Evolutionary conservation across 2,113 vertebrate species (phyloP), one percentile per base, ranked within the genome.

Genomic region (Stegastes partitus): DNA sequence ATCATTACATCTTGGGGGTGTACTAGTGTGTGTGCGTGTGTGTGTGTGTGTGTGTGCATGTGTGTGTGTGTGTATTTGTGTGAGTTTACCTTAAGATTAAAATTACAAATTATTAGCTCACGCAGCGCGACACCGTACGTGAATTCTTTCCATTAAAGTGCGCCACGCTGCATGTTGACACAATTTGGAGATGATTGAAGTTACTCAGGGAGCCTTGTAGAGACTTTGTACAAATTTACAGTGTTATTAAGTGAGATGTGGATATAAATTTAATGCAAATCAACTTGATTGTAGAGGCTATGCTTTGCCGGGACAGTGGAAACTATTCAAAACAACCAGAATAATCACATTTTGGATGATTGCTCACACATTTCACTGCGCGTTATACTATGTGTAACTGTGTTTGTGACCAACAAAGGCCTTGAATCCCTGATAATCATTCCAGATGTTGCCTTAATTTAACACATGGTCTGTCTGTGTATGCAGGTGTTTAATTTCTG

Each of bases 171-270:
- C 49, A 56, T 58, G 10, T 18, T 49, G 55, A 61, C 61, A 61
- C 47, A 42, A 45, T 70, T 53, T 25, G 7, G 15, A 16, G 22
- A 67, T 55, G 22, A 77, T 61, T 61, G 50, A 64, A 42, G 14
- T 42, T 3, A 42, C 12, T 42, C 39, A 14, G 2, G 39, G 7
- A 39, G 28, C 22, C 26, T 23, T 1, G 53, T 25, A 45, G 11
- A 68, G 28, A 4, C 4, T 2, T 39, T 55, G 23, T 6, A 11
- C 42, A 21, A 54, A 44, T 42, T 63, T 28, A 37, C 3, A 37
- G 3, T 42, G 34, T 15, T 34, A 34, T 21, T 22, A n/a, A n/a
- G n/a, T 15, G 1, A 5, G 12, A 11, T 21, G 10, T 34, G 28
- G 8, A 31, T 37, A 42, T 21, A 72, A 54, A 67, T 21, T 15